These are phyloP conservation scores for Pogonognathellus flavescens DNA, from an alignment of 1,140 invertebrate genomes.

Conservation along the genomic window DNA sequence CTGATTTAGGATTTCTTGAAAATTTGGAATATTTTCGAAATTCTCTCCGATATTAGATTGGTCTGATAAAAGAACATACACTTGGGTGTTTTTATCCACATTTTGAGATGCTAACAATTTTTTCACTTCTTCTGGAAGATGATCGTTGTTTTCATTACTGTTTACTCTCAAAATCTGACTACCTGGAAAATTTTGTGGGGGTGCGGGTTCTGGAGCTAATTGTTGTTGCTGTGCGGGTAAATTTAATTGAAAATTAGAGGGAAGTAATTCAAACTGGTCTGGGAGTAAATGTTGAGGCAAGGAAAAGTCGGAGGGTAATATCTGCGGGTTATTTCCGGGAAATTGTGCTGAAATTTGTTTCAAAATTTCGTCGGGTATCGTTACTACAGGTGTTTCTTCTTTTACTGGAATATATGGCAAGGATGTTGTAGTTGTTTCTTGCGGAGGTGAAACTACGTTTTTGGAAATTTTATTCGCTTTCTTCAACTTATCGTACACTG, in stretches of 20 bases:
- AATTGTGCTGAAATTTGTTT: too few species aligned
- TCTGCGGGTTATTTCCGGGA: too few species aligned
- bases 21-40: conserved; percentile 35
- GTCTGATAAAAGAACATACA: conserved; percentile 27
- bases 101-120: conserved; percentile 19
- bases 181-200: neutral
- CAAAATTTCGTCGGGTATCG: too few species aligned
- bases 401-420: too few species aligned
- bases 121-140: conserved; percentile 18
- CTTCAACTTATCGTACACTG: too few species aligned
- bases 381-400: too few species aligned
- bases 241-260: neutral
- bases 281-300: neutral
- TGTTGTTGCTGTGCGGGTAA: neutral
- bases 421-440: too few species aligned
- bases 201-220: neutral
- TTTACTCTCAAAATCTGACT: conserved; percentile 20
- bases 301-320: neutral
- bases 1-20: neutral
- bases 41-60: neutral
- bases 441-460: too few species aligned
- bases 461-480: too few species aligned
- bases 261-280: neutral
- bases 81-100: conserved; percentile 1
- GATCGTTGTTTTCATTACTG: neutral